A percentile compares a stretch with the other conserved stretches of the same genome.
phyloP scores from a whole-genome alignment of 2,888 invertebrate species.

The Cenopis cana region DNA sequence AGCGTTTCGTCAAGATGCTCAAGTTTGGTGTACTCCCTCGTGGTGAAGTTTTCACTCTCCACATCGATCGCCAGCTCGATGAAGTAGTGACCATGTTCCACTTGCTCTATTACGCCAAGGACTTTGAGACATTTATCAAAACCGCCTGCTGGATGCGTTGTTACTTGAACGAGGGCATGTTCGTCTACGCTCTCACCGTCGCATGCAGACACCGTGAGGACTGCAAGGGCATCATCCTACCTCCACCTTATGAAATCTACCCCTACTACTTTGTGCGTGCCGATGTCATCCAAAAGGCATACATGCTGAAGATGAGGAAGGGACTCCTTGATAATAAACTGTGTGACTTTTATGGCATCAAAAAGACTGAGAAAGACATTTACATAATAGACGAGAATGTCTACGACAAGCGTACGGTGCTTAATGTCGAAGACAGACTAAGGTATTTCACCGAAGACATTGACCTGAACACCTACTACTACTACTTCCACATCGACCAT shows the following conservation, averaged over 20 bases:
- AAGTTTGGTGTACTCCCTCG: constrained; percentile 84
- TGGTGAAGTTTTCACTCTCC: constrained; percentile 80
- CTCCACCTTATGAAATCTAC: constrained; percentile 85
- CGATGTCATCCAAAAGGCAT: constrained; percentile 86
- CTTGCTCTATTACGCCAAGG: constrained; percentile 81
- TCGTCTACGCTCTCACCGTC: constrained; percentile 82
- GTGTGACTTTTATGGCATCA: constrained; percentile 81
- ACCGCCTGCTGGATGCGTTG: constrained; percentile 83
- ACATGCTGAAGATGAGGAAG: constrained; percentile 80
- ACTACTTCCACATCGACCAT: constrained; percentile 85
- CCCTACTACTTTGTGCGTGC: constrained; percentile 88
- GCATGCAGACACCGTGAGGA: constrained; percentile 82
- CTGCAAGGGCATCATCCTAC: constrained; percentile 79
- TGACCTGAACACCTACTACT: constrained; percentile 86
- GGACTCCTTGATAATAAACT: constrained; percentile 78
- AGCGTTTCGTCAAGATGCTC: constrained; percentile 82
- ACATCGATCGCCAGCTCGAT: constrained; percentile 78
- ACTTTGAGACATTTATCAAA: constrained; percentile 79
- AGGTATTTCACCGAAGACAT: constrained; percentile 88
- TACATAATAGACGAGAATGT: constrained; percentile 88
- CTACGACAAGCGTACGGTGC: constrained; percentile 82
- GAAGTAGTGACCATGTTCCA: constrained; percentile 83
- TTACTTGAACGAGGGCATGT: constrained; percentile 84
- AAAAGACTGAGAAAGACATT: constrained; percentile 77
- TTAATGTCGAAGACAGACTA: constrained; percentile 83